These are phyloP conservation scores for Agrilus cyanescens DNA, from an alignment of 2,888 invertebrate genomes.

Conservation along the genomic window DNA sequence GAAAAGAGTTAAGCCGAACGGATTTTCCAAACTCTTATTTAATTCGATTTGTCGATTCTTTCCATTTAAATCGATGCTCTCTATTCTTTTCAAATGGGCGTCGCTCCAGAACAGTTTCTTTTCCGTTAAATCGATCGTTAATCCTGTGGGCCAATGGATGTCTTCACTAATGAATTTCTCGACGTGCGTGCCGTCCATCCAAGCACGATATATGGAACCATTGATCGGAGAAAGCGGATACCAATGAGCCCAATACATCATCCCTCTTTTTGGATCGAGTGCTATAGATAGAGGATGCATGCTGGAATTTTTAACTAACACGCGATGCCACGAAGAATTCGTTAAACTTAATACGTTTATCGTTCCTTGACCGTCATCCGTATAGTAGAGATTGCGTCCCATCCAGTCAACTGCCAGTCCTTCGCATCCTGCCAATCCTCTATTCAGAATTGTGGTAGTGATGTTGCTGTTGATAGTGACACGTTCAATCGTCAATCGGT, in stretches of 20 bases:
- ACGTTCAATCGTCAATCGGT: constrained; percentile 29
- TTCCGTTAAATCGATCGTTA: constrained; percentile 50
- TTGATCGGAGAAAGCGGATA: constrained; percentile 32
- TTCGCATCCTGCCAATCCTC: constrained; percentile 52
- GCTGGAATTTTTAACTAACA: constrained; percentile 43
- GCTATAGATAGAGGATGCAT: constrained; percentile 47
- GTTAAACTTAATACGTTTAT: constrained; percentile 57
- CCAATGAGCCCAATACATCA: constrained; percentile 73
- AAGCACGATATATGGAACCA: constrained; percentile 55
- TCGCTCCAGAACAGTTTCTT: constrained; percentile 62
- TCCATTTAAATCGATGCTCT: constrained; percentile 49
- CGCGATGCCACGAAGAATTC: constrained; percentile 42
- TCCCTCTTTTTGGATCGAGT: constrained; percentile 55
- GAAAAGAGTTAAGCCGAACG: constrained; percentile 52
- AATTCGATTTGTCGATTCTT: constrained; percentile 40
- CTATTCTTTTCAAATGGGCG: constrained; percentile 53
- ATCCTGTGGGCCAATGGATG: constrained; percentile 65
- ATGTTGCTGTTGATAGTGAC: constrained; percentile 17
- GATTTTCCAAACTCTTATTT: constrained; percentile 40
- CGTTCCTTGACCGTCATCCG: constrained; percentile 56
- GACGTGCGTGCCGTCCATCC: constrained; percentile 62
- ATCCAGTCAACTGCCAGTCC: constrained; percentile 79
- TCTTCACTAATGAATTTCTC: constrained; percentile 40
- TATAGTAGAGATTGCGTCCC: constrained; percentile 73
- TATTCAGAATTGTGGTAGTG: constrained; percentile 30